Conservation (phyloP, 2,797 vertebrate species). For the Rhodeus uyekii region DNA sequence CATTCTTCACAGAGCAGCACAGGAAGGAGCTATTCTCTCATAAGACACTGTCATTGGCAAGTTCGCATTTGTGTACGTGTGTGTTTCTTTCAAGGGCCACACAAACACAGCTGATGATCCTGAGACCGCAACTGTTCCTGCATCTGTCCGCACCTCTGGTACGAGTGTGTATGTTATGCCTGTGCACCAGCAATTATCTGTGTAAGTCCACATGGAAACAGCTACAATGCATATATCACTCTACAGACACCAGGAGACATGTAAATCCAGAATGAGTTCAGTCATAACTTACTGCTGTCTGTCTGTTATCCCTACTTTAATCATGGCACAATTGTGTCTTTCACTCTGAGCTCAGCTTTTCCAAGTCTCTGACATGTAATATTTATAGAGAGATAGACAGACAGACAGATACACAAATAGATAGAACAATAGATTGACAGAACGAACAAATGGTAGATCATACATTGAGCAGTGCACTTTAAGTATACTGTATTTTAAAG, state of each 20-base stretch:
- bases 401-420: not conserved
- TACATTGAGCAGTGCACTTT: too few relatives aligned
- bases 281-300: slow-evolving; percentile 1
- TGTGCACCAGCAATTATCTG: not conserved
- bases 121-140: slow-evolving; percentile 29
- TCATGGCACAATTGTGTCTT: slow-evolving; percentile 4
- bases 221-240: slow-evolving; percentile 5
- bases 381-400: not conserved
- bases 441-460: too few relatives aligned
- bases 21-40: not conserved
- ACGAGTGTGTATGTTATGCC: not conserved
- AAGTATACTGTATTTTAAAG: too few relatives aligned
- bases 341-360: not conserved
- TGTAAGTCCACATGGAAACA: slow-evolving; percentile 14
- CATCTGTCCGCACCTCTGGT: slow-evolving; percentile 25
- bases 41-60: not conserved
- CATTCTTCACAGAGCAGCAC: slow-evolving; percentile 2
- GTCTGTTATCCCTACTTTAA: slow-evolving; percentile 16
- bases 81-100: not conserved
- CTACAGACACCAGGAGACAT: not conserved
- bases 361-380: not conserved
- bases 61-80: not conserved
- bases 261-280: not conserved
- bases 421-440: not conserved
- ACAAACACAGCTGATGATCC: slow-evolving; percentile 37